Evolutionary conservation across 1,140 invertebrate species (phyloP).

Genomic region (Drosophila gunungcola): DNA sequence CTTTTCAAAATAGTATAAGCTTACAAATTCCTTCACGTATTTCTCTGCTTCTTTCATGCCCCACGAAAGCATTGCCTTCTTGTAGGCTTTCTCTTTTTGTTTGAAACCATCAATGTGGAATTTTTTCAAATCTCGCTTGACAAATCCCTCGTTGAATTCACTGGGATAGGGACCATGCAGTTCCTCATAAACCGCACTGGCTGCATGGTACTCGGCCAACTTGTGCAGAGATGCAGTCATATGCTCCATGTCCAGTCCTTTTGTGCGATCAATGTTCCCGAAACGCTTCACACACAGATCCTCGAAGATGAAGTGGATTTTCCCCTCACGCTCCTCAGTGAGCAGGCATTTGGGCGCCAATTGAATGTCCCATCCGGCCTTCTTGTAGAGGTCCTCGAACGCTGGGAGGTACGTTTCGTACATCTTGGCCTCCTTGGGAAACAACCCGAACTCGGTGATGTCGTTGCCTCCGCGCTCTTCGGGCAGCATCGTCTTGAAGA

Average conservation of each 20-base stretch:
- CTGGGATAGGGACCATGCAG: constrained; percentile 53
- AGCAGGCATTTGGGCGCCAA: constrained; percentile 68
- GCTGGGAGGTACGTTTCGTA: constrained; percentile 53
- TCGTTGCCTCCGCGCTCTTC: constrained; percentile 44
- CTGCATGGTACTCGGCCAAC: constrained; percentile 86
- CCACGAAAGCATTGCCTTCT: constrained; percentile 63
- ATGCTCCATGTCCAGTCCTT: constrained; percentile 86
- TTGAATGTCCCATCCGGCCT: constrained; percentile 55
- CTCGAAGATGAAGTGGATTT: constrained; percentile 69
- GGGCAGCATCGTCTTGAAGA: constrained; percentile 64
- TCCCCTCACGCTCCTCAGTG: constrained; percentile 38
- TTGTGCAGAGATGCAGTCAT: constrained; percentile 85
- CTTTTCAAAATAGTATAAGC: constrained; percentile 2
- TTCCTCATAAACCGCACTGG: constrained; percentile 78
- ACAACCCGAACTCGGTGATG: constrained; percentile 33
- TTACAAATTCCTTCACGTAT: constrained; percentile 64
- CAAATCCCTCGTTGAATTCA: constrained; percentile 64
- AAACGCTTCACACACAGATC: constrained; percentile 49
- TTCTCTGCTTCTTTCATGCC: constrained; percentile 59
- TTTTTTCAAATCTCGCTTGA: constrained; percentile 12
- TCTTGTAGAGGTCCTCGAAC: constrained; percentile 46
- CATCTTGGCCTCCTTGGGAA: constrained; percentile 58
- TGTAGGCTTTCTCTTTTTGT: constrained; percentile 24
- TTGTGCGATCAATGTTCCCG: constrained; percentile 83
- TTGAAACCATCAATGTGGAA: constrained; percentile 31